These are phyloP conservation scores for Palaemon carinicauda DNA, from an alignment of 1,140 invertebrate species.

Conservation along the genomic window DNA sequence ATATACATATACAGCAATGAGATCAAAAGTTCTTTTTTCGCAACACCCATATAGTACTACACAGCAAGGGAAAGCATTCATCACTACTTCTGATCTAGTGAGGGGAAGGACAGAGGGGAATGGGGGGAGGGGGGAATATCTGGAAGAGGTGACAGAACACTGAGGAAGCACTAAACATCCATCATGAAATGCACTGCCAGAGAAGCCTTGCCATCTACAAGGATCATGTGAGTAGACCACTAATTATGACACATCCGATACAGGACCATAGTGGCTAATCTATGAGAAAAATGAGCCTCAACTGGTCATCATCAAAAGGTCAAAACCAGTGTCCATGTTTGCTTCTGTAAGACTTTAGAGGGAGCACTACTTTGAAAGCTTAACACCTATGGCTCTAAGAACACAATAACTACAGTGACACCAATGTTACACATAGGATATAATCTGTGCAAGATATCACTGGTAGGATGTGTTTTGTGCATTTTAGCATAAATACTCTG, in stretches of 20 bases:
- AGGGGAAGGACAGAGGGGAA: too few relatives aligned
- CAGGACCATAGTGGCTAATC: neutral
- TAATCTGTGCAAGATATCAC: slow-evolving; percentile 22
- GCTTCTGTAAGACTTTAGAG: too few relatives aligned
- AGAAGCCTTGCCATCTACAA: slow-evolving; percentile 25
- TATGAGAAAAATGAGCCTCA: neutral
- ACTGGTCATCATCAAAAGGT: neutral
- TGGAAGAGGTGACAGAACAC: neutral
- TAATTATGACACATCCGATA: neutral
- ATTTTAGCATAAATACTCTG: slow-evolving; percentile 31
- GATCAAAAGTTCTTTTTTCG: too few relatives aligned
- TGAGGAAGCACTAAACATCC: slow-evolving; percentile 9
- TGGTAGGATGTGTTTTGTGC: slow-evolving; percentile 17
- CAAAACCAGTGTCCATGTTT: neutral
- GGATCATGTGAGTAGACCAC: neutral
- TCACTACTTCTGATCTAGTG: too few relatives aligned
- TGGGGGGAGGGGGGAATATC: neutral
- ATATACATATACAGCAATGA: neutral
- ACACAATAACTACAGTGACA: slow-evolving; percentile 20
- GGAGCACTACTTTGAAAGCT: slow-evolving; percentile 31
- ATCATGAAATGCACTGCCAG: slow-evolving; percentile 8
- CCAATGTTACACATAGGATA: slow-evolving; percentile 10
- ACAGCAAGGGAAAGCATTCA: too few relatives aligned
- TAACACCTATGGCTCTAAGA: neutral
- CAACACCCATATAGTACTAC: too few relatives aligned